Base-by-base conservation (phyloP, 2,113 vertebrate genomes). In the Pterocles orientalis region DNA sequence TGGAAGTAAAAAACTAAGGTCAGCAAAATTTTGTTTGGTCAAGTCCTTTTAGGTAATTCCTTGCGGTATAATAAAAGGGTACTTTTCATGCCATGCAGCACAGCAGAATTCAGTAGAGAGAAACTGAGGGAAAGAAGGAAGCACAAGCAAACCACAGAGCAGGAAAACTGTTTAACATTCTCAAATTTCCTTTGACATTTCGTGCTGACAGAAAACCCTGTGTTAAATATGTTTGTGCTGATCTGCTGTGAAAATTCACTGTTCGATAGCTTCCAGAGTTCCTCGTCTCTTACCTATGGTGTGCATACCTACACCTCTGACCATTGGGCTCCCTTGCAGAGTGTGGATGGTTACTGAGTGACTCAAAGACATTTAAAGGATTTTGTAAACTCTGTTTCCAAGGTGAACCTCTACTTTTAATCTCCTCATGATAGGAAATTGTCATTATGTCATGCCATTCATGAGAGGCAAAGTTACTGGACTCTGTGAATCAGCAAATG, bases 211-310 rank as follows among this genome's bases (percentile, higher is more conserved):
- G 62, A 89, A 79, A 90, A 75, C 73, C 81, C 92, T 76, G 77
- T 94, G 83, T 82, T 97, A 95, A 97, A 95, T 96, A 86, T 60
- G 33, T 94, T 82, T 86, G 77, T 90, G 87, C 61, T 86, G 34
- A 82, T 98, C 95, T 96, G 93, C 97, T 97, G 97, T 97, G 98
- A 98, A 98, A 98, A 98, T 95, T 82, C 61, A 57, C 41, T 34
- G 93, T 95, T 97, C 23, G 0, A 70, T 90, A 82, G 86, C 81
- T 90, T 86, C 94, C 56, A 18, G 85, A 95, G 65, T 95, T 95
- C 97, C 84, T 97, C 94, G 93, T 98, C 97, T 98, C 80, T 65
- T 96, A 80, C 96, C 95, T 79, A 91, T 0, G 3, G 97, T 90
- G 96, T 92, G 85, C 62, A 68, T 84, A 41, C 72, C 79, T 95